Conservation (phyloP, 2,888 invertebrate genomes). For the Lasioglossum leucozonium region DNA sequence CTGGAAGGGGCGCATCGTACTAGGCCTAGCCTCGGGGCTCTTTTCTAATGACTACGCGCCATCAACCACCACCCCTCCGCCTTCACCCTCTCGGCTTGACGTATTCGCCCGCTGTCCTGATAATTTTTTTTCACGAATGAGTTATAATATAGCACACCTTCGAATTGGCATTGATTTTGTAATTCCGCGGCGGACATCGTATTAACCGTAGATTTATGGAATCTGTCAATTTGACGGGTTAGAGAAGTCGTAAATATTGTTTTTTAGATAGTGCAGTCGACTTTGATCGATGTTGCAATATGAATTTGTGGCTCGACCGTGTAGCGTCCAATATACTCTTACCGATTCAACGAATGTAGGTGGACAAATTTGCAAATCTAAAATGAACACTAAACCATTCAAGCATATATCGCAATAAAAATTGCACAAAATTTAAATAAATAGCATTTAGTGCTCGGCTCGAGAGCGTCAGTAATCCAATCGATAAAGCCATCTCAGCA, state of each 20-base stretch:
- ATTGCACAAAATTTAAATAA: no score
- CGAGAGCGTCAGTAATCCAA: not conserved
- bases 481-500: not conserved
- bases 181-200: not conserved
- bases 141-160: slow-evolving; percentile 4
- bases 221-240: not conserved
- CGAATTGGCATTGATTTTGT: slow-evolving; percentile 6
- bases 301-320: not conserved
- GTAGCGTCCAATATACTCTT: not conserved
- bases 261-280: not conserved
- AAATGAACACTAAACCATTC: no score
- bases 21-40: not conserved
- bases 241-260: slow-evolving; percentile 1
- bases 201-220: slow-evolving; percentile 9
- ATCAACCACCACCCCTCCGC: not conserved
- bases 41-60: not conserved
- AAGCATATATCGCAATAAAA: no score
- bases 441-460: no score
- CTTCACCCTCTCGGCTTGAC: not conserved
- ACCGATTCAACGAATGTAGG: not conserved
- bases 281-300: slow-evolving; percentile 1
- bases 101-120: not conserved
- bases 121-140: slow-evolving; percentile 7
- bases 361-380: not conserved
- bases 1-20: not conserved